These are phyloP conservation scores for Orchesellides sinensis DNA, from an alignment of 2,888 invertebrate genomes.

Conservation along the genomic window DNA sequence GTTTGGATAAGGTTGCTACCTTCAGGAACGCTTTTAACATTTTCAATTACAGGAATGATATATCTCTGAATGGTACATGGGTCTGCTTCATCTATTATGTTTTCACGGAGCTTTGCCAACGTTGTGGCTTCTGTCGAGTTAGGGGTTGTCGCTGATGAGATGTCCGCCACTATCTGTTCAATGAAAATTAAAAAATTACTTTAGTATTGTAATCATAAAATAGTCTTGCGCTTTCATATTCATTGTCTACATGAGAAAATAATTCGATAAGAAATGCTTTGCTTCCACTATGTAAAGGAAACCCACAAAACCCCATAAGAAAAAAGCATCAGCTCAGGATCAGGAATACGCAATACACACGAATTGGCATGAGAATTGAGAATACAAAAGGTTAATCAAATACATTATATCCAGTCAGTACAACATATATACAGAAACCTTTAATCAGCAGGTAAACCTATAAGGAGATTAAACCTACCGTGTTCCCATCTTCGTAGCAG, in stretches of 20 bases:
- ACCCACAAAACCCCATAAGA: not conserved
- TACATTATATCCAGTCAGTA: too few relatives aligned
- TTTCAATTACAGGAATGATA: conserved; percentile 65
- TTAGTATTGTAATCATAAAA: not conserved
- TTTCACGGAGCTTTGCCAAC: conserved; percentile 55
- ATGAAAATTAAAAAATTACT: too few relatives aligned
- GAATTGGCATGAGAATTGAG: too few relatives aligned
- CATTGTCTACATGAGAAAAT: not conserved
- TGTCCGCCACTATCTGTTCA: conserved; percentile 58
- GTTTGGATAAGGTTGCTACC: conserved; percentile 51
- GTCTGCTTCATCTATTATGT: conserved; percentile 61
- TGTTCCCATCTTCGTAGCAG: conserved; percentile 78
- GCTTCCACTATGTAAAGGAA: too few relatives aligned
- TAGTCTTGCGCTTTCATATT: not conserved
- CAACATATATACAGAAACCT: too few relatives aligned
- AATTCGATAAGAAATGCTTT: too few relatives aligned
- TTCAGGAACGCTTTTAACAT: conserved; percentile 65
- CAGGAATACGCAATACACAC: too few relatives aligned
- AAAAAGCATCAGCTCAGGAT: too few relatives aligned
- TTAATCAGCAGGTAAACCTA: too few relatives aligned
- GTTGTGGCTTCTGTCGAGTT: conserved; percentile 55
- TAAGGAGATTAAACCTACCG: not conserved
- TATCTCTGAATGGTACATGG: conserved; percentile 64
- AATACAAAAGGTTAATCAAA: too few relatives aligned
- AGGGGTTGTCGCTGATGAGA: conserved; percentile 35